Evolutionary conservation across 2,888 invertebrate genomes (phyloP), one percentile per base, ranked within the genome.

Genomic region (Plebejus argus): DNA sequence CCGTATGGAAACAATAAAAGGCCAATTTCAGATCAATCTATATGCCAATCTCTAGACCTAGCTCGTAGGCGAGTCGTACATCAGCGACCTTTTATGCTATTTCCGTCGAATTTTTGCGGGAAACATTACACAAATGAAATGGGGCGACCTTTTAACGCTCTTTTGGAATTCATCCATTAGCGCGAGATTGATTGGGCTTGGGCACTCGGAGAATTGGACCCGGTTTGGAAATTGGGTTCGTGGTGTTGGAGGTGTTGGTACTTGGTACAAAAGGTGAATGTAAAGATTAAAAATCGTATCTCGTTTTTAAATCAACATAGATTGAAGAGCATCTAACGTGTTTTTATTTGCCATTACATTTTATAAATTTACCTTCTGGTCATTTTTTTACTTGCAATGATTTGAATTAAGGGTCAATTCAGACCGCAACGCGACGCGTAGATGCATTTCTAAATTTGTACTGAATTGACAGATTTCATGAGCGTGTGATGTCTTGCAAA

Each of bases 61-160:
- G 20, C 20, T 58, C 20, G 8, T 20, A 20, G n/a, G 1, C 28
- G 28, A 66, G 28, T 66, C 66, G 15, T 66, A 66, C 66, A 33
- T 66, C 66, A 66, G 28, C 66, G 23, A 66, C 4, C 66, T 66
- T 66, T 66, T 33, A 66, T 66, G 66, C 6, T 66, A 33, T 66
- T 66, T 66, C 28, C 66, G 66, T 33, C 66, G 28, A 66, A 28
- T 66, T 66, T 66, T 66, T 66, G 66, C 66, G 28, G 66, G 66
- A 28, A 28, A 66, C 28, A 66, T 66, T 66, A 66, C 66, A 66
- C 28, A 66, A 66, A 66, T 33, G 66, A 66, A 66, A 66, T 28
- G 66, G 66, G 66, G 66, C 28, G 66, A 66, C 66, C 66, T 66
- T 66, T 66, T 66, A 66, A 66, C 66, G 28, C 66, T 66, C 28